Evolutionary conservation across 2,113 vertebrate species (phyloP).

Genomic region (Podiceps cristatus): DNA sequence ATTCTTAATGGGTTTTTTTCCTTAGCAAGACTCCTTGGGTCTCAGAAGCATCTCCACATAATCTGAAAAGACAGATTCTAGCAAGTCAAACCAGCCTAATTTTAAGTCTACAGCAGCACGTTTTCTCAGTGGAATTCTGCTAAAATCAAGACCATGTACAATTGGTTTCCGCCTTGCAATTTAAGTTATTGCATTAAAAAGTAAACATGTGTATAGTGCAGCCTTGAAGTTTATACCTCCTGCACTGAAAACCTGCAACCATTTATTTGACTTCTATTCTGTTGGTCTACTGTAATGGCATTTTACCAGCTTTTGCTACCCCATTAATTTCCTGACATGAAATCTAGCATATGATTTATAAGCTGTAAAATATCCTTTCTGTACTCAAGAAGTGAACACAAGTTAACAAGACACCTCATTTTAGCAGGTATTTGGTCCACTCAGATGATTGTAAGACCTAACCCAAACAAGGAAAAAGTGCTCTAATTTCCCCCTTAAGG

Average conservation of each 20-base stretch:
- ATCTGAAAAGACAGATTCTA: slow-evolving; percentile 41
- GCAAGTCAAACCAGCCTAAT: not conserved
- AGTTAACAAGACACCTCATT: not conserved
- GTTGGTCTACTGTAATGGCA: not conserved
- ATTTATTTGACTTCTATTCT: not conserved
- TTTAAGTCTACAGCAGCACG: not conserved
- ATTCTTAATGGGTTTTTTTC: not conserved
- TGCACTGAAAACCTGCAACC: not conserved
- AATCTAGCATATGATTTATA: not conserved
- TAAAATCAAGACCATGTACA: not conserved
- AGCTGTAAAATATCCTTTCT: not conserved
- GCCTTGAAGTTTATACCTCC: not conserved
- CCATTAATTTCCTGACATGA: not conserved
- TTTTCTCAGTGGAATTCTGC: slow-evolving; percentile 33
- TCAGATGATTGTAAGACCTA: not conserved
- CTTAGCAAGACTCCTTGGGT: not conserved
- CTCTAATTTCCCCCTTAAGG: not conserved
- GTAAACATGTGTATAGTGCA: not conserved
- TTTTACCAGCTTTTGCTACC: not conserved
- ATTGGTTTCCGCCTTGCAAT: not conserved
- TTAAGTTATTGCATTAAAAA: not conserved
- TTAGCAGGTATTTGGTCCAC: not conserved
- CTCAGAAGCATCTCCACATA: not conserved
- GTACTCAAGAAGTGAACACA: not conserved
- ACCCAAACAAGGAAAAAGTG: not conserved